These are phyloP conservation scores for Andrena hattorfiana DNA, from an alignment of 2,888 invertebrate species.

Conservation along the genomic window DNA sequence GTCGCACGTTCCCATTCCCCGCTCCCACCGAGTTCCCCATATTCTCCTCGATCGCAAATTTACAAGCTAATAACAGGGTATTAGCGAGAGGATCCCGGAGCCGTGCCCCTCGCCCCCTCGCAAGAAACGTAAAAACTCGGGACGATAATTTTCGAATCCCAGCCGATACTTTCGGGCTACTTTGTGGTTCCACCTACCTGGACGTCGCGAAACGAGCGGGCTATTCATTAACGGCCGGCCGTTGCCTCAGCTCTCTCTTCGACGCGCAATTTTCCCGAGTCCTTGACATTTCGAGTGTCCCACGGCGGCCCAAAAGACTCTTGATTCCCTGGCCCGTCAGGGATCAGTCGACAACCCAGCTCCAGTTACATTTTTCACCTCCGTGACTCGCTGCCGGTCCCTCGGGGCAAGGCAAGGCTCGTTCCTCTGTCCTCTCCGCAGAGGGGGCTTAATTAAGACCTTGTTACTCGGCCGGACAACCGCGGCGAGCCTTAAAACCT, in stretches of 20 bases:
- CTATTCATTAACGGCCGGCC: constrained; percentile 69
- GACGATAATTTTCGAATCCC: constrained; percentile 37
- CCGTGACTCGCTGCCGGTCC: too few relatives aligned
- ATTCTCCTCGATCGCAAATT: constrained; percentile 12
- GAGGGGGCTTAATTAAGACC: too few relatives aligned
- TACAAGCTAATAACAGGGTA: constrained; percentile 48
- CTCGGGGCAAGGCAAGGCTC: too few relatives aligned
- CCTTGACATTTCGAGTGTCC: constrained; percentile 65
- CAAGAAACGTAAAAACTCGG: constrained; percentile 42
- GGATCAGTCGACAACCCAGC: constrained; percentile 45
- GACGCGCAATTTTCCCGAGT: constrained; percentile 21
- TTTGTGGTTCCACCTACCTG: constrained; percentile 65
- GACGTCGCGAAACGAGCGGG: constrained; percentile 56
- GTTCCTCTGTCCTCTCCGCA: too few relatives aligned
- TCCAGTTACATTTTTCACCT: constrained; percentile 32
- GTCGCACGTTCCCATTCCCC: background rate
- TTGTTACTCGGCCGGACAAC: too few relatives aligned
- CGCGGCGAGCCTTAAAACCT: too few relatives aligned
- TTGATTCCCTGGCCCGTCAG: constrained; percentile 4
- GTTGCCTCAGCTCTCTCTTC: constrained; percentile 13
- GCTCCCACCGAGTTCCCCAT: constrained; percentile 2
- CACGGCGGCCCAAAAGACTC: constrained; percentile 50
- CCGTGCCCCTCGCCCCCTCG: constrained; percentile 21
- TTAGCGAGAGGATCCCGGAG: constrained; percentile 21
- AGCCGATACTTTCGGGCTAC: constrained; percentile 61